Percentiles rank a stretch among this genome's conserved stretches.
phyloP scores from a whole-genome alignment of 2,888 invertebrate species.

The Amblyteles armatorius region DNA sequence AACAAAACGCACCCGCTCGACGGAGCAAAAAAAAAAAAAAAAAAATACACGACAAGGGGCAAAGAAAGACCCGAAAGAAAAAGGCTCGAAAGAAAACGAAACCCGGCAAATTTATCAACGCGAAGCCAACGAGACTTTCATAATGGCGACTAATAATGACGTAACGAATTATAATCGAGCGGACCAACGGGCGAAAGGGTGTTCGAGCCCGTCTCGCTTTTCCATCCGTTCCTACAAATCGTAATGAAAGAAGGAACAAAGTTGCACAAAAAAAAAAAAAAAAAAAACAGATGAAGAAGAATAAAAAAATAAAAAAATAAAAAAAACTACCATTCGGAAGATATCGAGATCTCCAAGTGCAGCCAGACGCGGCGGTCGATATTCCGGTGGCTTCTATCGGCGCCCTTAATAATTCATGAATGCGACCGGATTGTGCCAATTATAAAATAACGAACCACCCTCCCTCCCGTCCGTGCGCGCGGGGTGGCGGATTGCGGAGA shows the following conservation, averaged over 20 bases:
- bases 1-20: conserved; percentile 34
- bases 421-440: conserved; percentile 81
- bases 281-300: background rate
- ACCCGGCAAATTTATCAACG: conserved; percentile 44
- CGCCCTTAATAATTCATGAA: conserved; percentile 81
- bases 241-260: conserved; percentile 34
- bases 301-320: conserved; percentile 25
- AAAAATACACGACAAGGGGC: background rate
- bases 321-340: background rate
- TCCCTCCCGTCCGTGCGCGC: background rate
- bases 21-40: conserved; percentile 15
- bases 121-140: conserved; percentile 27
- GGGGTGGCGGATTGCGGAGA: background rate
- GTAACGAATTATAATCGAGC: conserved; percentile 55
- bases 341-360: background rate
- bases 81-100: conserved; percentile 4
- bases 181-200: background rate
- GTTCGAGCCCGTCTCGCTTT: background rate
- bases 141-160: conserved; percentile 55
- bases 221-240: conserved; percentile 23
- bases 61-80: background rate
- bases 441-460: conserved; percentile 81
- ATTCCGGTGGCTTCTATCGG: conserved; percentile 76
- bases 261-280: background rate
- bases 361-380: conserved; percentile 72